Evolutionary conservation across 2,797 vertebrate genomes (phyloP).

Genomic region (Eptatretus atami): DNA sequence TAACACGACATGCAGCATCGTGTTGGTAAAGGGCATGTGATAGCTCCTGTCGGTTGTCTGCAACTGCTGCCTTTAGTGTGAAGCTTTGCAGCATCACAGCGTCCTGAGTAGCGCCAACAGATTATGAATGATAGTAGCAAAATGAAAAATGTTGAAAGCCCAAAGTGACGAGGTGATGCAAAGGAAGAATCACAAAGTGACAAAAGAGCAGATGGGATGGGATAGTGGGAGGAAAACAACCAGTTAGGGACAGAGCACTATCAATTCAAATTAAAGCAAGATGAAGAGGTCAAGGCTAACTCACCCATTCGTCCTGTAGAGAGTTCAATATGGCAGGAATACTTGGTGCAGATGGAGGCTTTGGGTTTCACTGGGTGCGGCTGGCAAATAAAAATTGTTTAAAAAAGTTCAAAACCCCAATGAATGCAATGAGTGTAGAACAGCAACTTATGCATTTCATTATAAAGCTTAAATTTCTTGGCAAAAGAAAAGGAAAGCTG

Average conservation of each 20-base stretch:
- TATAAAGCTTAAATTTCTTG: too few species aligned
- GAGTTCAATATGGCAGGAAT: conserved; percentile 91
- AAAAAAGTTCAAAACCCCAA: too few species aligned
- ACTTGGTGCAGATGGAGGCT: conserved; percentile 73
- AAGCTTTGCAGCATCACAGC: conserved; percentile 95
- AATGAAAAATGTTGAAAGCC: too few species aligned
- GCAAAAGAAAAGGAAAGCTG: too few species aligned
- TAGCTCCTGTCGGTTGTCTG: conserved; percentile 89
- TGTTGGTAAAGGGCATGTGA: conserved; percentile 91
- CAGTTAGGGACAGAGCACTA: background rate
- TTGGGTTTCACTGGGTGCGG: conserved; percentile 83
- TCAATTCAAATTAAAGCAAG: background rate
- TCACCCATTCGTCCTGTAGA: conserved; percentile 87
- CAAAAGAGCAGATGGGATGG: background rate
- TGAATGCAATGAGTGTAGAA: too few species aligned
- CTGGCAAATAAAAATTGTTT: conserved; percentile 11
- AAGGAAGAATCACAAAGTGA: background rate
- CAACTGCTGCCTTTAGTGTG: conserved; percentile 66
- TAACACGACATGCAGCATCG: conserved; percentile 74
- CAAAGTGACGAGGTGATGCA: background rate
- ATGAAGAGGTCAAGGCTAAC: conserved; percentile 11
- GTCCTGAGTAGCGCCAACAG: conserved; percentile 20
- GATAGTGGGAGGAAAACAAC: background rate
- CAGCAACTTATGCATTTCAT: too few species aligned
- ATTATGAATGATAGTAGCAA: too few species aligned